Percentiles rank a stretch among this genome's conserved stretches.
phyloP scores from a whole-genome alignment of 2,797 vertebrate genomes.

The Malacoraja senta region DNA sequence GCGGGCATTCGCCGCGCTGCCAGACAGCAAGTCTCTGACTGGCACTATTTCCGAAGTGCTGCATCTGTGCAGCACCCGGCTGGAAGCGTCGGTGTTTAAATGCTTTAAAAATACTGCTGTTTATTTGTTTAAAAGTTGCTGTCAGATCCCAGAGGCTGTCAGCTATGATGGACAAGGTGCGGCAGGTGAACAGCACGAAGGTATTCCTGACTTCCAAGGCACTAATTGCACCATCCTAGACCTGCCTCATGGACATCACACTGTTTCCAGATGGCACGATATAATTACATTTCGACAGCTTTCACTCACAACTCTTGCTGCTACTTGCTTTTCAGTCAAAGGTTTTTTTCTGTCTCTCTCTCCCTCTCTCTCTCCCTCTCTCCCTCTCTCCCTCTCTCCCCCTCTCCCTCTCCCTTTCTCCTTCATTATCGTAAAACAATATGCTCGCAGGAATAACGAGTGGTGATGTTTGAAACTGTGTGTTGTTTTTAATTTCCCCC shows the following conservation, averaged over 20 bases:
- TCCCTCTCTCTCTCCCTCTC: too few relatives aligned
- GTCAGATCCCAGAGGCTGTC: neutral
- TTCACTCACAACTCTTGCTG: neutral
- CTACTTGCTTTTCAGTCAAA: neutral
- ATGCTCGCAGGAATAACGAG: neutral
- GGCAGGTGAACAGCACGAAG: conserved; percentile 1
- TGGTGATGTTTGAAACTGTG: neutral
- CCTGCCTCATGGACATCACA: conserved; percentile 5
- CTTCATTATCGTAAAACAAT: neutral
- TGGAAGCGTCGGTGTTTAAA: conserved; percentile 10
- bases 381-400: too few relatives aligned
- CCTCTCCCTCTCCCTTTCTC: too few relatives aligned
- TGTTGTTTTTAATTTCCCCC: neutral
- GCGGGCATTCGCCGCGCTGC: neutral
- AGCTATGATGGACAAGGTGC: conserved; percentile 11
- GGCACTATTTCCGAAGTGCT: conserved; percentile 15
- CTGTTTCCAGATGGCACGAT: conserved; percentile 15
- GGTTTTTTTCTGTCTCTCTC: neutral
- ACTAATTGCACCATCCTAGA: neutral
- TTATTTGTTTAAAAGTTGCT: neutral
- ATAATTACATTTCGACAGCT: conserved; percentile 24
- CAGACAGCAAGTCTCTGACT: neutral
- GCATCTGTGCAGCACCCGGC: neutral
- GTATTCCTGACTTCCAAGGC: conserved; percentile 14
- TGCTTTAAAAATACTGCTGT: conserved; percentile 8